Percentiles rank a stretch among this genome's conserved stretches.
These are phyloP conservation scores for Artibeus lituratus DNA, from an alignment of 2,797 vertebrate species.

Conservation along the genomic window DNA sequence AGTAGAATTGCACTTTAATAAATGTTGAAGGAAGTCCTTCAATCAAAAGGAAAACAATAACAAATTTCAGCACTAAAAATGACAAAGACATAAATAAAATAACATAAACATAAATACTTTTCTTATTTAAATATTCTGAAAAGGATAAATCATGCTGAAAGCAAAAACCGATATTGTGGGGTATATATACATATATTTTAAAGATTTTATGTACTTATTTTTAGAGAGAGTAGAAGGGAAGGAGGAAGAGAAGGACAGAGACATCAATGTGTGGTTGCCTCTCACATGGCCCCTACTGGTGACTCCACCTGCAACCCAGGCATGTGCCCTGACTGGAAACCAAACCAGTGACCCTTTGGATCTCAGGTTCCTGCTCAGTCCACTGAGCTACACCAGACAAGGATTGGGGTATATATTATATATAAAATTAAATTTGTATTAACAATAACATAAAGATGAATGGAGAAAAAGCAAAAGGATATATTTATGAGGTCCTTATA, in stretches of 20 bases:
- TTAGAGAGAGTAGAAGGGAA: too few species aligned
- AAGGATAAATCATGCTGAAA: not conserved
- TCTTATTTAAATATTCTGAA: not conserved
- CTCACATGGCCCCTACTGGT: too few species aligned
- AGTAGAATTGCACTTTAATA: not conserved
- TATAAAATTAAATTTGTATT: not conserved
- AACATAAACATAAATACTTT: not conserved
- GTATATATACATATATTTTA: too few species aligned
- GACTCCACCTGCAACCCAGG: too few species aligned
- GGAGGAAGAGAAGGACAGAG: too few species aligned
- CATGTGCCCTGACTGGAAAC: too few species aligned
- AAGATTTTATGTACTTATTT: too few species aligned
- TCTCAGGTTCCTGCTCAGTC: too few species aligned
- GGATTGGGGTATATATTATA: not conserved
- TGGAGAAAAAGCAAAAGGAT: not conserved
- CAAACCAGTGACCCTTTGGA: too few species aligned
- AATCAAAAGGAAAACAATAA: not conserved
- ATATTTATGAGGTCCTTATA: not conserved
- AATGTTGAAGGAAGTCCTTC: not conserved
- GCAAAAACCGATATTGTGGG: not conserved
- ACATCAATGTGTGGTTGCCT: too few species aligned
- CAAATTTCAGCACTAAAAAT: not conserved
- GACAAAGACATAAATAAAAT: not conserved
- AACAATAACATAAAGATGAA: not conserved
- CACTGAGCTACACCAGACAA: too few species aligned